These are phyloP conservation scores for Chromis chromis DNA, from an alignment of 2,797 vertebrate species.

Conservation along the genomic window DNA sequence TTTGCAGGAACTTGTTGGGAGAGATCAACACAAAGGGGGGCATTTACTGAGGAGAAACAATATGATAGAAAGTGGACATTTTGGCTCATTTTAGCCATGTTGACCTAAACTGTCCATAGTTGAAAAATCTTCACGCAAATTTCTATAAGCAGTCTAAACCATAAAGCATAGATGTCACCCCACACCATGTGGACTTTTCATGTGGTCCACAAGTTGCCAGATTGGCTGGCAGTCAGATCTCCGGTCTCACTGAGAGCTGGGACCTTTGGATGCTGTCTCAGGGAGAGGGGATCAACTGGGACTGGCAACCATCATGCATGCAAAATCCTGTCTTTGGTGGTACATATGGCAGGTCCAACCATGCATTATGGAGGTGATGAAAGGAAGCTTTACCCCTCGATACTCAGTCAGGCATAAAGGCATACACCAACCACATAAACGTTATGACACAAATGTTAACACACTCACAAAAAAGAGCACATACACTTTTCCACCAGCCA, in stretches of 20 bases:
- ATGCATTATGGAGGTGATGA: slow-evolving; percentile 56
- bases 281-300: slow-evolving; percentile 62
- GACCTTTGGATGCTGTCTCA: slow-evolving; percentile 61
- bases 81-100: slow-evolving; percentile 21
- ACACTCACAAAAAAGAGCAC: background rate
- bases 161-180: slow-evolving; percentile 39
- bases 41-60: slow-evolving; percentile 50
- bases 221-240: slow-evolving; percentile 59
- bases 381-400: slow-evolving; percentile 41
- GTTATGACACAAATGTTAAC: background rate
- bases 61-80: slow-evolving; percentile 29
- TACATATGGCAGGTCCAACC: slow-evolving; percentile 55
- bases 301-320: slow-evolving; percentile 62
- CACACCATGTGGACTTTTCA: slow-evolving; percentile 39
- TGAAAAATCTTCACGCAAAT: slow-evolving; percentile 9
- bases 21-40: slow-evolving; percentile 54
- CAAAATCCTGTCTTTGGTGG: slow-evolving; percentile 61
- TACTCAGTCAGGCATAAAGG: slow-evolving; percentile 34
- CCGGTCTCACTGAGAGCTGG: slow-evolving; percentile 56
- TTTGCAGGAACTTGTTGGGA: slow-evolving; percentile 53
- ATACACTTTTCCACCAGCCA: slow-evolving; percentile 22
- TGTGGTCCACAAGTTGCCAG: slow-evolving; percentile 53
- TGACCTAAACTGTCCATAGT: slow-evolving; percentile 7
- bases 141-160: slow-evolving; percentile 14
- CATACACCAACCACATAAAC: slow-evolving; percentile 11